Conservation (phyloP, 2,797 vertebrate genomes). For the Allobates femoralis region DNA sequence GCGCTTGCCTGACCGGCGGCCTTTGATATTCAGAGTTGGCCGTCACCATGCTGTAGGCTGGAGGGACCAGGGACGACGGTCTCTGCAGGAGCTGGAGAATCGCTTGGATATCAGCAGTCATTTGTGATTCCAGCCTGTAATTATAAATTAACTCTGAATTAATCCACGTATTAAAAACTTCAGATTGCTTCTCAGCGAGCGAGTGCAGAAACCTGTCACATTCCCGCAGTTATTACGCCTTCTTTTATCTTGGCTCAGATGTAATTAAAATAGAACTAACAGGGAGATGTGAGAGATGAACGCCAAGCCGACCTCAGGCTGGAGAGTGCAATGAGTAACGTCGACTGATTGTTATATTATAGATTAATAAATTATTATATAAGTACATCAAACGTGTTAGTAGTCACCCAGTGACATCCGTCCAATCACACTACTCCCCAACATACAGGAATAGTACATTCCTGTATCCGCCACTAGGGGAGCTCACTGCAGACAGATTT, state of each 20-base stretch:
- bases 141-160: slow-evolving; percentile 21
- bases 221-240: too few species aligned
- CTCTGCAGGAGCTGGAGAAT: slow-evolving; percentile 95
- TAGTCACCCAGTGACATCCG: too few species aligned
- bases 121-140: slow-evolving; percentile 92
- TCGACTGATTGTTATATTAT: too few species aligned
- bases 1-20: slow-evolving; percentile 72
- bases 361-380: too few species aligned
- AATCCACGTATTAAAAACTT: background rate
- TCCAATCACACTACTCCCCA: too few species aligned
- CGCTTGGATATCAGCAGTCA: slow-evolving; percentile 93
- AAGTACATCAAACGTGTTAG: too few species aligned
- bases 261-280: background rate
- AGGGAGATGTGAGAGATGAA: background rate
- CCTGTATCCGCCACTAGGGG: too few species aligned
- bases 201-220: background rate
- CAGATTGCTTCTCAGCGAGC: background rate
- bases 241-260: background rate
- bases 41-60: slow-evolving; percentile 93
- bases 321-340: background rate
- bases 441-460: too few species aligned
- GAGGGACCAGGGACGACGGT: slow-evolving; percentile 86
- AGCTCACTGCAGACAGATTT: too few species aligned
- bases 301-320: background rate
- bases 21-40: slow-evolving; percentile 84